Evolutionary conservation across 1,140 invertebrate genomes (phyloP).

Genomic region (Ostrea denselamellosa): DNA sequence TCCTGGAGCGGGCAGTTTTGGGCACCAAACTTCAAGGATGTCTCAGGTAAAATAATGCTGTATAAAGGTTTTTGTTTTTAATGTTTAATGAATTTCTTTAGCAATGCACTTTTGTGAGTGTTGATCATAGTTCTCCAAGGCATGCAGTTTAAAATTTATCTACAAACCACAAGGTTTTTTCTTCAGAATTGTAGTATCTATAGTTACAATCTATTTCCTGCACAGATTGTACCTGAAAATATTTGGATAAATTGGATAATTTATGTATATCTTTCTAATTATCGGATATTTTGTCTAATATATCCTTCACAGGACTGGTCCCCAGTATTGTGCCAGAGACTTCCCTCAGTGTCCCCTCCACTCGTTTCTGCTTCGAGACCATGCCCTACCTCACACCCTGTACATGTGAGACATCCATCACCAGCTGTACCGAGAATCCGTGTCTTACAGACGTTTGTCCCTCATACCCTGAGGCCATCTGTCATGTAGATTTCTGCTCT

Average conservation of each 20-base stretch:
- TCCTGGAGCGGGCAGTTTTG: conserved; percentile 68
- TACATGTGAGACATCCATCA: conserved; percentile 59
- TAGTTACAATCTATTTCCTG: too few species aligned
- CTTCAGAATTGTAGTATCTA: too few species aligned
- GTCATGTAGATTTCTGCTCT: conserved; percentile 66
- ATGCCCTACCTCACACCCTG: conserved; percentile 65
- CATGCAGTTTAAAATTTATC: too few species aligned
- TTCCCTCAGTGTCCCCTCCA: conserved; percentile 52
- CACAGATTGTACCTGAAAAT: too few species aligned
- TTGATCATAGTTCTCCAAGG: too few species aligned
- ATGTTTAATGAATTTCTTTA: too few species aligned
- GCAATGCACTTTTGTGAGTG: too few species aligned
- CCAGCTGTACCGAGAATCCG: conserved; percentile 65
- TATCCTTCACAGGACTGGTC: conserved; percentile 61
- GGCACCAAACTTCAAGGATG: conserved; percentile 62
- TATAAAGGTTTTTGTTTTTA: too few species aligned
- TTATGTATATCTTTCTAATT: too few species aligned
- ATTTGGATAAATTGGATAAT: too few species aligned
- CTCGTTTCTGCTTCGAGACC: conserved; percentile 70
- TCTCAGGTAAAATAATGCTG: conserved; percentile 57
- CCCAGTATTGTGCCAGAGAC: conserved; percentile 52
- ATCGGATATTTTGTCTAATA: too few species aligned
- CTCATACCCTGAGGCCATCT: conserved; percentile 69
- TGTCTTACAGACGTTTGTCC: conserved; percentile 63
- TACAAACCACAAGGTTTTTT: too few species aligned